Evolutionary conservation across 2,797 vertebrate genomes (phyloP), one percentile per base, ranked within the genome.

Genomic region (Coreius guichenoti): DNA sequence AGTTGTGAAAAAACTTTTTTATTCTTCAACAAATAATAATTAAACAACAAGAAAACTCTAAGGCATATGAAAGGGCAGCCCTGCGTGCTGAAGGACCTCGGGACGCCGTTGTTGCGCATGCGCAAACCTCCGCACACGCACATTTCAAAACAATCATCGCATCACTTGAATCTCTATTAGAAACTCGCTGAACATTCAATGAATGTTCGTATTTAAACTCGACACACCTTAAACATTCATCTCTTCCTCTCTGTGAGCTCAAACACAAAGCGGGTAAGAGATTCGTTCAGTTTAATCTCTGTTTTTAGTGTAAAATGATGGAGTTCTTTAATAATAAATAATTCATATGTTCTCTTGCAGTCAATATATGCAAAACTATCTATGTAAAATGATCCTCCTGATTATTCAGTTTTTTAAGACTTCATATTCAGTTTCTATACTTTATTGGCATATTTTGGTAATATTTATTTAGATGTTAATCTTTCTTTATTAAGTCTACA

Each of bases 31-130:
- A 36, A 36, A 6, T 36, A 36, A 36, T 36, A 36, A 36, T 36
- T 7, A 36, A 51, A 31, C 31, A 5, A 68, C 17, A 8, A 49
- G 45, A 80, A 26, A 21, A 26, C 8, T 1, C 7, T 2, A n/a
- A 84, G 82, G 82, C 82, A 58, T 43, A 31, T 78, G 8, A 69
- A 43, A 29, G 51, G 65, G 21, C 75, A 78, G 11, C 36, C 76
- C 36, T 8, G 21, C 11, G 65, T 5, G 21, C 36, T n/a, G 65
- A 23, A 78, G 76, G 83, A 85, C 75, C 75, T 11, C 65, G 3
- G 36, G 31, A 23, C 9, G n/a, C 1, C 21, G 13, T 5, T 29
- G 1, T 1, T 67, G 73, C 45, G 65, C 75, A 79, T 63, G 83
- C 65, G 83, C 61, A 17, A 4, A 45, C 8, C 11, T 12, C 7